phyloP scores from a whole-genome alignment of 2,113 vertebrate genomes.

The Conger conger region DNA sequence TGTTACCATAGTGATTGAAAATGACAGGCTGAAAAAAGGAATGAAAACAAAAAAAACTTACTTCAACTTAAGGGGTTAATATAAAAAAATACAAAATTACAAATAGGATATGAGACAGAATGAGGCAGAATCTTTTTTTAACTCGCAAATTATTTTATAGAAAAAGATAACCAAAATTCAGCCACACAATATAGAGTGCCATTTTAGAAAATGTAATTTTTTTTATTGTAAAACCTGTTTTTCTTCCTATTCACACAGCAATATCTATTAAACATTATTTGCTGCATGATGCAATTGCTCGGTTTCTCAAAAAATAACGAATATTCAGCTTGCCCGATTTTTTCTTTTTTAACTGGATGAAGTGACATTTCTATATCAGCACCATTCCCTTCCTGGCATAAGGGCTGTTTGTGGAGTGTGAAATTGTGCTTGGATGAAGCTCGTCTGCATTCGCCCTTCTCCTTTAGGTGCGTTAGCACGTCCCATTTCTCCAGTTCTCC shows the following conservation, averaged over 20 bases:
- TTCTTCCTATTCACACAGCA: neutral
- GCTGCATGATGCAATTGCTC: neutral
- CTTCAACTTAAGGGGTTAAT: too few relatives aligned
- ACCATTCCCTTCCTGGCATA: neutral
- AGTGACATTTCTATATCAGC: neutral
- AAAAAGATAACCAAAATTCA: neutral
- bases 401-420: neutral
- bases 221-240: neutral
- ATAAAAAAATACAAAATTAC: too few relatives aligned
- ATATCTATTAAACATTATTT: neutral
- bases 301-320: neutral
- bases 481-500: conserved; percentile 22
- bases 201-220: neutral
- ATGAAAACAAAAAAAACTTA: too few relatives aligned
- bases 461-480: conserved; percentile 36
- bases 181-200: neutral
- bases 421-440: neutral
- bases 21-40: too few relatives aligned
- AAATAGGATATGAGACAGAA: too few relatives aligned
- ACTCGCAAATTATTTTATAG: neutral
- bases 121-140: too few relatives aligned
- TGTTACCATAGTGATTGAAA: too few relatives aligned
- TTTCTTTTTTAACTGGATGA: neutral
- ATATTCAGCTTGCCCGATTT: neutral
- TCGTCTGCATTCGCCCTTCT: neutral